These are phyloP conservation scores for Dromococcyx pavoninus DNA, from an alignment of 2,797 vertebrate species.

Conservation along the genomic window DNA sequence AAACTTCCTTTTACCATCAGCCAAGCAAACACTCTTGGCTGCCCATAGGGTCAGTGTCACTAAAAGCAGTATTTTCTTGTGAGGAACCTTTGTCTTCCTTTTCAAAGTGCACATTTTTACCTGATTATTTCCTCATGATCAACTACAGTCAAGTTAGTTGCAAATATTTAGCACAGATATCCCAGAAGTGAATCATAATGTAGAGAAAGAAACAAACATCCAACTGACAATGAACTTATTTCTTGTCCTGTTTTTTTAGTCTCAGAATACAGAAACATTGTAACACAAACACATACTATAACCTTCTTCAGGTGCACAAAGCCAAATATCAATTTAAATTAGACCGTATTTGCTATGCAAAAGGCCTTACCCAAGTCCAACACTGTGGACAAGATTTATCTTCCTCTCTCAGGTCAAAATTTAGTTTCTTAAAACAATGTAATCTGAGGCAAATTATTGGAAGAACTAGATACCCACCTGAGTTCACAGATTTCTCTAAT, in stretches of 20 bases:
- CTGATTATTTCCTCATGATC: conserved; percentile 37
- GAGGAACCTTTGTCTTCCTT: conserved; percentile 3
- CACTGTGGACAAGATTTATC: neutral
- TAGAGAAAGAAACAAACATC: neutral
- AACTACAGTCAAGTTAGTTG: neutral
- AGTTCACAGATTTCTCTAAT: neutral
- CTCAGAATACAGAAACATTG: neutral
- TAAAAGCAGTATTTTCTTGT: neutral
- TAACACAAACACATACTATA: neutral
- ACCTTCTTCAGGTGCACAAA: neutral
- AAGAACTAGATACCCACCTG: neutral
- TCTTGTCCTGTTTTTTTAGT: neutral
- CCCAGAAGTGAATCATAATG: conserved; percentile 23
- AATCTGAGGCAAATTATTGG: neutral
- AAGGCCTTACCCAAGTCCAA: neutral
- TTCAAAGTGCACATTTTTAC: conserved; percentile 20
- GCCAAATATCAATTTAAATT: neutral
- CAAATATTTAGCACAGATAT: conserved; percentile 14
- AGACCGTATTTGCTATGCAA: neutral
- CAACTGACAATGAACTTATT: neutral
- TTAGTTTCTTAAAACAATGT: neutral
- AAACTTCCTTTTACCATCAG: neutral
- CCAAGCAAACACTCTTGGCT: neutral
- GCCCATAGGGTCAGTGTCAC: neutral
- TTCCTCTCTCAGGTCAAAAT: neutral